Evolutionary conservation across 1,140 invertebrate species (phyloP), one percentile per base, ranked within the genome.

Genomic region (Bombus consobrinus): DNA sequence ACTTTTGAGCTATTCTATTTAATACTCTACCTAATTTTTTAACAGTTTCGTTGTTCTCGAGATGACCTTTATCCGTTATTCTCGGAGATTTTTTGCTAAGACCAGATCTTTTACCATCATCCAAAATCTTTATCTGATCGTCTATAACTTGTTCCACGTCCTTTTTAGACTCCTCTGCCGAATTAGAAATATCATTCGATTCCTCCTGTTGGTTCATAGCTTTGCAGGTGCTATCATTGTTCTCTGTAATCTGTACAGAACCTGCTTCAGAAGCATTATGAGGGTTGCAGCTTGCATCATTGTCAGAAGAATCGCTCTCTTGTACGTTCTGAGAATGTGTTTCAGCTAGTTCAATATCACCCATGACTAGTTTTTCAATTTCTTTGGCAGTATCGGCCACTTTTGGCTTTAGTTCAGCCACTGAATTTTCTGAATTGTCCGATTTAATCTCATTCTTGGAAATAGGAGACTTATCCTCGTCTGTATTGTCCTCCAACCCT

Each of bases 291-390:
- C 69, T 86, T 34, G 47, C 78, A 34, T 87, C 83, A 1, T 41
- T 64, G n/a, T 85, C 86, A 8, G 86, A 81, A 18, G 84, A 57
- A 0, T 87, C 86, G 25, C 73, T 89, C 12, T 91, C 89, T 62
- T 90, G 90, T 15, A 87, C 41, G 62, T 88, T 90, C 37, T 88
- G 87, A 28, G 90, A 90, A 66, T 87, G 89, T 37, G 92, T 89
- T 41, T 92, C 93, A 22, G 83, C 81, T 74, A 88, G 78, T 84
- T 95, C 93, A 41, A 92, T 94, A 80, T 95, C 94, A 76, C 94
- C 94, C 94, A 95, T 95, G 94, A 95, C 94, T 95, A 95, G 94
- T 92, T 95, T 95, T 89, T 95, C 94, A 72, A 95, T 95, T 92
- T 95, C 94, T 95, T 95, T 95, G 94, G 95, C 95, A 94, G 95